Percentiles rank a stretch among this genome's conserved stretches.
These are phyloP conservation scores for Barypeithes pellucidus DNA, from an alignment of 2,888 invertebrate species.

Conservation along the genomic window DNA sequence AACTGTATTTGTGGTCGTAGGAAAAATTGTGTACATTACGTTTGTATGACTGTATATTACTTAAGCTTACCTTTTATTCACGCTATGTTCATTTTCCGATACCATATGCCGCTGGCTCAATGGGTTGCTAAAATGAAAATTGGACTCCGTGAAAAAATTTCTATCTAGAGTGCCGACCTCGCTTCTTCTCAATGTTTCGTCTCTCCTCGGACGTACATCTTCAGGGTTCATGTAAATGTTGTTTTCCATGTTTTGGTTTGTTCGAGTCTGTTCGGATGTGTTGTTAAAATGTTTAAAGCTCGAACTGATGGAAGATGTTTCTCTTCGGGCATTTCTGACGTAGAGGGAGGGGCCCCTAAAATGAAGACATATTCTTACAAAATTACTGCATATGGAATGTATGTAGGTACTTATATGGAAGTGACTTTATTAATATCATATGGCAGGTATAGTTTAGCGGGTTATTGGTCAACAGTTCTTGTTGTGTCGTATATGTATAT, in stretches of 20 bases:
- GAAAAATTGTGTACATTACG: too few relatives aligned
- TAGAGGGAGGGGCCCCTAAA: slow-evolving; percentile 41
- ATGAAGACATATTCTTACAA: not conserved
- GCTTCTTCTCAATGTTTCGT: slow-evolving; percentile 7
- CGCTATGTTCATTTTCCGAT: not conserved
- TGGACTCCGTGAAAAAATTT: slow-evolving; percentile 25
- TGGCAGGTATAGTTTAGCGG: too few relatives aligned
- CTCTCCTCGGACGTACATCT: not conserved
- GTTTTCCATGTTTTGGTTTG: not conserved
- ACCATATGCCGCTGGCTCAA: not conserved
- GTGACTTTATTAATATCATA: too few relatives aligned
- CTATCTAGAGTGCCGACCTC: slow-evolving; percentile 25
- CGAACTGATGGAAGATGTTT: slow-evolving; percentile 36
- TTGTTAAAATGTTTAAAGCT: slow-evolving; percentile 39
- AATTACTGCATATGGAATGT: too few relatives aligned
- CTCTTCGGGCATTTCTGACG: slow-evolving; percentile 32
- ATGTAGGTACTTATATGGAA: too few relatives aligned
- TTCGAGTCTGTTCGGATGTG: too few relatives aligned
- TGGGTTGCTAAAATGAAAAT: slow-evolving; percentile 23
- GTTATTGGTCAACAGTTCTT: too few relatives aligned
- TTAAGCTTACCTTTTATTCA: slow-evolving; percentile 12
- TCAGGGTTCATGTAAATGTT: slow-evolving; percentile 9
- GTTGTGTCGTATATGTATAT: too few relatives aligned
- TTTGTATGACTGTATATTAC: too few relatives aligned
- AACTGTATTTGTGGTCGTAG: too few relatives aligned